Conservation (phyloP, 2,113 vertebrate species). For the Oenanthe melanoleuca region DNA sequence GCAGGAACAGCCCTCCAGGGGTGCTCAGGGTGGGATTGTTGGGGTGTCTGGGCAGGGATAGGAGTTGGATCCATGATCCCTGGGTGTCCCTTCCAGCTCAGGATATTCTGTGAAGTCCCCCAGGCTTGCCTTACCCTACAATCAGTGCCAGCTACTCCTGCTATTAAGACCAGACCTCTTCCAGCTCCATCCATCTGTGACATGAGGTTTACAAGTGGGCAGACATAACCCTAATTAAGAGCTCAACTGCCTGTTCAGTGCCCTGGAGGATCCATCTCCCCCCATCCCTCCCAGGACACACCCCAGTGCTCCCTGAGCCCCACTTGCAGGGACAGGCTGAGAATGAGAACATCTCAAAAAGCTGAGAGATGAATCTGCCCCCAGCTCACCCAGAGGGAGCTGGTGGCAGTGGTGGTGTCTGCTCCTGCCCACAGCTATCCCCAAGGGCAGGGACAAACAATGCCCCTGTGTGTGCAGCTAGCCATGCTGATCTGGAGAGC, state of each 20-base stretch:
- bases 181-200: not conserved
- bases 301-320: not conserved
- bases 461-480: not conserved
- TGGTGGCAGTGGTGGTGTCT: fast-evolving
- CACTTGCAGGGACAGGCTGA: fast-evolving
- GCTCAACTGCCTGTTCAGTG: not conserved
- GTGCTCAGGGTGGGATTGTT: not conserved
- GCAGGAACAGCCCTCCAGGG: not conserved
- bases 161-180: not conserved
- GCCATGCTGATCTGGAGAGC: not conserved
- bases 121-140: not conserved
- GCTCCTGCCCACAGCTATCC: not conserved
- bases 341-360: fast-evolving
- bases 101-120: not conserved
- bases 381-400: not conserved
- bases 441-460: not conserved
- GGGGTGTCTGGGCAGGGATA: not conserved
- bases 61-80: fast-evolving
- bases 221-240: not conserved
- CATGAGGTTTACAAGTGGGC: not conserved
- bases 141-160: not conserved
- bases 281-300: not conserved
- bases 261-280: not conserved
- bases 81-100: not conserved
- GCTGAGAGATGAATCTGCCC: not conserved